Percentiles rank a stretch among this genome's conserved stretches.
Conservation (phyloP, 2,113 vertebrate species). For the Athene noctua region DNA sequence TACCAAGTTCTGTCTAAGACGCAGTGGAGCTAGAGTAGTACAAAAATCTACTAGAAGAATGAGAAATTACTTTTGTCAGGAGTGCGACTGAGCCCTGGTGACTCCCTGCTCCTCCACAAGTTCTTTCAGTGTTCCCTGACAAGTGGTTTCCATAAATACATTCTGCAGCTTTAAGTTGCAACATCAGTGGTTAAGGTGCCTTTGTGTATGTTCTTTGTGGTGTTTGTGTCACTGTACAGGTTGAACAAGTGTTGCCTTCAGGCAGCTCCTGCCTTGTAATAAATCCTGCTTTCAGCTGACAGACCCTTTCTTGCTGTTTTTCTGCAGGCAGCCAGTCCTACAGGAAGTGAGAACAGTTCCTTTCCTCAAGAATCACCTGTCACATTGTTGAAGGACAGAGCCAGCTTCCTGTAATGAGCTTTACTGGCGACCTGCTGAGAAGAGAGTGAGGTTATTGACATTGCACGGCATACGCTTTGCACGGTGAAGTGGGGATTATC, state of each 20-base stretch:
- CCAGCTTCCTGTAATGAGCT: slow-evolving; percentile 81
- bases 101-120: background rate
- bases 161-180: background rate
- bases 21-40: background rate
- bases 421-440: background rate
- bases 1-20: background rate
- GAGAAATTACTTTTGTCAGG: background rate
- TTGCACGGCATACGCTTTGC: background rate
- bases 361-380: slow-evolving; percentile 46
- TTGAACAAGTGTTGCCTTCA: background rate
- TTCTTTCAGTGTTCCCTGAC: background rate
- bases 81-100: background rate
- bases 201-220: background rate
- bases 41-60: background rate
- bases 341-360: slow-evolving; percentile 83
- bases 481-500: background rate
- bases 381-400: slow-evolving; percentile 21
- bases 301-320: slow-evolving; percentile 13
- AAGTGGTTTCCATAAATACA: background rate
- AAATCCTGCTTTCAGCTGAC: background rate
- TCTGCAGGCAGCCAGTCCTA: slow-evolving; percentile 80
- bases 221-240: background rate
- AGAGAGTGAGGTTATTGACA: background rate
- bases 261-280: background rate
- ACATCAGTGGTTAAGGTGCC: background rate